phyloP scores from a whole-genome alignment of 2,797 vertebrate genomes.

The Sparus aurata region DNA sequence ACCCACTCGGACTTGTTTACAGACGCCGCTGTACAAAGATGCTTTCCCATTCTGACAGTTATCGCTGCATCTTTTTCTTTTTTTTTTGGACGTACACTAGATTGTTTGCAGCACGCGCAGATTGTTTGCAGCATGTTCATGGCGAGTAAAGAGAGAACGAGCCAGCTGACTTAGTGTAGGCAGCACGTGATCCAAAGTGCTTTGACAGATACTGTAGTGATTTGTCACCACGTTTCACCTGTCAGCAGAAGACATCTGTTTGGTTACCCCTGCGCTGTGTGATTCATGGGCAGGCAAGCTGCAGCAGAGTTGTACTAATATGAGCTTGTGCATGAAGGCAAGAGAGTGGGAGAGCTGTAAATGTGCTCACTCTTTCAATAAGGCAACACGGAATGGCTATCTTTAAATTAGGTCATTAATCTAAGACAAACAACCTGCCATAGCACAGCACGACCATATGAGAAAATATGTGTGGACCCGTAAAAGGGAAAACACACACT shows the following conservation, averaged over 20 bases:
- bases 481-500: constrained; percentile 20
- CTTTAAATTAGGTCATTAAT: constrained; percentile 60
- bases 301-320: constrained; percentile 19
- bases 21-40: constrained; percentile 20
- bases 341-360: constrained; percentile 1
- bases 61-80: constrained; percentile 5
- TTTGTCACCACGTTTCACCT: constrained; percentile 56
- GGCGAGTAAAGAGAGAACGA: not conserved
- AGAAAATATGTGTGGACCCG: constrained; percentile 18
- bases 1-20: constrained; percentile 7
- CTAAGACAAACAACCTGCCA: constrained; percentile 52
- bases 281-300: constrained; percentile 29
- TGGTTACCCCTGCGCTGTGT: constrained; percentile 25
- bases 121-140: not conserved
- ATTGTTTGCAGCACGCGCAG: too few relatives aligned
- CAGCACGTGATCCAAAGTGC: constrained; percentile 31
- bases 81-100: not conserved
- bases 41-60: not conserved
- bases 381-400: constrained; percentile 20
- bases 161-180: constrained; percentile 18
- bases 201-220: constrained; percentile 55
- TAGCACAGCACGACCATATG: constrained; percentile 19
- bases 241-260: constrained; percentile 38
- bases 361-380: constrained; percentile 38
- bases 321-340: constrained; percentile 23